A percentile compares a stretch with the other conserved stretches of the same genome.
Conservation (phyloP, 2,113 vertebrate genomes). For the Redunca redunca region DNA sequence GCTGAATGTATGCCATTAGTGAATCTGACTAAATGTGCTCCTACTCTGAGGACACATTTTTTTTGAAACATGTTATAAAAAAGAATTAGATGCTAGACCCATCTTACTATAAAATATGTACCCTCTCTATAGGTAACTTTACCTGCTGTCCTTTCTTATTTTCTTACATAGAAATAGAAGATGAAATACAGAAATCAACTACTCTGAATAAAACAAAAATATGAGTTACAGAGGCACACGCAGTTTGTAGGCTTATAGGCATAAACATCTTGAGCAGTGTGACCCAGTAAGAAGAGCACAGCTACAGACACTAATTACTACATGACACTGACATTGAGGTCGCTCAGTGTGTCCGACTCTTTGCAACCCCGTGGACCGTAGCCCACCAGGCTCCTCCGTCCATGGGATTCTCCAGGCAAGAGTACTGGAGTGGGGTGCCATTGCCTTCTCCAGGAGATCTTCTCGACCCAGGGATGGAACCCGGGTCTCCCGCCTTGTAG, state of each 20-base stretch:
- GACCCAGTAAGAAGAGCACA: not conserved
- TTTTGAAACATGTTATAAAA: not conserved
- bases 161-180: not conserved
- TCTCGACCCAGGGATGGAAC: no score
- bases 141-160: not conserved
- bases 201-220: not conserved
- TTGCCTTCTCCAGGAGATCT: no score
- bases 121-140: not conserved
- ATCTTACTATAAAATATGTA: not conserved
- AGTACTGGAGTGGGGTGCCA: no score
- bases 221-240: not conserved
- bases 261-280: conserved; percentile 9
- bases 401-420: no score
- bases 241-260: not conserved
- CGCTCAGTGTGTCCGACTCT: no score
- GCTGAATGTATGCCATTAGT: not conserved
- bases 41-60: not conserved
- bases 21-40: not conserved
- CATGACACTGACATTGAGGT: rapidly evolving
- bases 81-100: not conserved
- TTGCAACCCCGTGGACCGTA: rapidly evolving
- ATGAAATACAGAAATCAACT: not conserved
- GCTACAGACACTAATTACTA: not conserved
- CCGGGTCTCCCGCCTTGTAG: no score
- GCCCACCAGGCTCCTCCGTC: no score